Conservation (phyloP, 2,888 invertebrate genomes). For the Synanthedon andrenaeformis region DNA sequence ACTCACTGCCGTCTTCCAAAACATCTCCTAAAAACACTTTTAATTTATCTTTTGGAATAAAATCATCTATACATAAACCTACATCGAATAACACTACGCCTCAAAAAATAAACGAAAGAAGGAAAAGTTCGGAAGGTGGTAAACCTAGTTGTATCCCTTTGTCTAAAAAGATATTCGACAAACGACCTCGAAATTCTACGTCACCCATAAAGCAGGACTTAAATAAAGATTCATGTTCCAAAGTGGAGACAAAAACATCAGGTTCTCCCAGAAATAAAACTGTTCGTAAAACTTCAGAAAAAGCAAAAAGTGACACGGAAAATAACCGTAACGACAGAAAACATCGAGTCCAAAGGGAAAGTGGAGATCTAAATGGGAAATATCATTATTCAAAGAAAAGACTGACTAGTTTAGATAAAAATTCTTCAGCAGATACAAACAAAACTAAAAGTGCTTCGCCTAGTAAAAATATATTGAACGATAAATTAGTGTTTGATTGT, state of each 20-base stretch:
- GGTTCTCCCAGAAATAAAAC: slow-evolving; percentile 36
- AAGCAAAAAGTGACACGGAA: slow-evolving; percentile 54
- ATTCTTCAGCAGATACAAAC: slow-evolving; percentile 52
- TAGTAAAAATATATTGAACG: slow-evolving; percentile 40
- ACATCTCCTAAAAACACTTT: slow-evolving; percentile 52
- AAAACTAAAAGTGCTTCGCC: slow-evolving; percentile 42
- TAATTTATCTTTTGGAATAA: slow-evolving; percentile 48
- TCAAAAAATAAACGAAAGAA: slow-evolving; percentile 41
- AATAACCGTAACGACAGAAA: slow-evolving; percentile 52
- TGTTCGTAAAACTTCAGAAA: slow-evolving; percentile 48
- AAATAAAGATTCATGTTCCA: slow-evolving; percentile 31
- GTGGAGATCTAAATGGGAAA: slow-evolving; percentile 63
- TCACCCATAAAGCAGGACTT: slow-evolving; percentile 53
- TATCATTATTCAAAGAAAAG: slow-evolving; percentile 69
- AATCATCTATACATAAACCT: slow-evolving; percentile 39
- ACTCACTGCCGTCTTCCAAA: slow-evolving; percentile 61
- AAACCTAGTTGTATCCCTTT: slow-evolving; percentile 60
- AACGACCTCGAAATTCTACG: slow-evolving; percentile 32
- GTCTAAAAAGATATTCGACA: slow-evolving; percentile 48
- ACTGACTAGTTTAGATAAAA: slow-evolving; percentile 68
- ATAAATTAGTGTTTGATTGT: slow-evolving; percentile 28
- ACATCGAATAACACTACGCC: slow-evolving; percentile 23
- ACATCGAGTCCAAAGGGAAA: slow-evolving; percentile 63
- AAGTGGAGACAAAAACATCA: slow-evolving; percentile 39
- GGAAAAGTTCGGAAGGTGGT: slow-evolving; percentile 41